Conservation (phyloP, 2,888 invertebrate genomes). For the Pediacus dermestoides region DNA sequence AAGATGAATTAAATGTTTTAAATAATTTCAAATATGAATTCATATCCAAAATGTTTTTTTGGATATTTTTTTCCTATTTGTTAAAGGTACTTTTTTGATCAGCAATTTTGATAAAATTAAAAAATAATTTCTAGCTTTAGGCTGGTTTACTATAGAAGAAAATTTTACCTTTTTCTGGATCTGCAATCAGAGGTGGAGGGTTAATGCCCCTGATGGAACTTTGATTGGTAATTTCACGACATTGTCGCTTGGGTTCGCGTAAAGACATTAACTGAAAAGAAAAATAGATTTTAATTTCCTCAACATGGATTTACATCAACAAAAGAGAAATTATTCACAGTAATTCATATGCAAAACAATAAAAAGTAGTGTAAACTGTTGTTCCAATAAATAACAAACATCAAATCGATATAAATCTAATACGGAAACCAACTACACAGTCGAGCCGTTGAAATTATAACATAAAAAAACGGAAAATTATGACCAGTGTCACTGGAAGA, state of each 20-base stretch:
- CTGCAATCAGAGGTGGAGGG: conserved; percentile 64
- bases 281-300: no score
- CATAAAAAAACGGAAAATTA: background rate
- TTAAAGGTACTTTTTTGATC: no score
- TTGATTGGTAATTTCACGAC: conserved; percentile 45
- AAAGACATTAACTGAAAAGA: conserved; percentile 53
- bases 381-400: background rate
- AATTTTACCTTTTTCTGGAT: conserved; percentile 63
- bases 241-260: conserved; percentile 54
- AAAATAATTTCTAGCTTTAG: no score
- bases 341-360: no score
- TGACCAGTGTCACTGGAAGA: conserved; percentile 1
- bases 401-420: conserved; percentile 1
- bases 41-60: background rate
- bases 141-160: no score
- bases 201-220: conserved; percentile 41
- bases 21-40: background rate
- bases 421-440: no score
- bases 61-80: background rate
- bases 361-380: conserved; percentile 2
- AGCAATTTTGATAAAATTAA: no score
- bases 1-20: conserved; percentile 1
- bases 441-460: no score
- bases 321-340: no score
- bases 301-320: no score